Base-by-base conservation (phyloP, 2,888 invertebrate genomes). In the Acrobasis consociella region DNA sequence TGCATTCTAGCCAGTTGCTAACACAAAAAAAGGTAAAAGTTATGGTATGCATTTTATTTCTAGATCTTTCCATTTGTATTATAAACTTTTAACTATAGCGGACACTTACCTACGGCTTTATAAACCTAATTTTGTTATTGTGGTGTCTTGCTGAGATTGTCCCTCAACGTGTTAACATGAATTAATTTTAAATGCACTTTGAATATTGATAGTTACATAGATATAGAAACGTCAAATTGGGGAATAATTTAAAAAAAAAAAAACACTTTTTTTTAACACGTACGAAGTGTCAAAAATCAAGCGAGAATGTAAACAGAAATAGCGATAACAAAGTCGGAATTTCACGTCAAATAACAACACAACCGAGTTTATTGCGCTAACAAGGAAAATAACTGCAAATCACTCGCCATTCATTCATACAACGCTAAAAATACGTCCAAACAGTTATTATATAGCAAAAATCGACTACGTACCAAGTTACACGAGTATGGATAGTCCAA, bases 401-500 rank as follows among this genome's bases (percentile, higher is more conserved):
- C 39, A 9, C 17, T 56, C 56, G 5, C 13, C 46, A 31, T 31
- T 31, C 56, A 56, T 42, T 56, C 56, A 56, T 56, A 17, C 56
- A 53, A 53, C 42, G 42, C 56, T 56, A 56, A 56, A 56, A 56
- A 56, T 56, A 56, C 56, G 42, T 42, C 17, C 56, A 56, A 56
- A 56, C 56, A 56, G 56, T 56, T 56, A 42, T 52, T 52, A 52
- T 22, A 56, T 42, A 42, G 56, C 42, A 46, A 56, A 56, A 56
- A 56, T 56, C 46, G 56, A 56, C 56, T 51, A 60, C 60, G 51
- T 60, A 51, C 51, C 51, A 59, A 49, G 49, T 31, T 31, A 49
- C 58, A 49, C 58, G 58, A 31, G 37, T 49, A 49, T 49, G 8
- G 17, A 39, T 13, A 17, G 60, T 60, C 37, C 59, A 56, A 42